phyloP scores from a whole-genome alignment of 2,797 vertebrate species.

The Gila robusta region DNA sequence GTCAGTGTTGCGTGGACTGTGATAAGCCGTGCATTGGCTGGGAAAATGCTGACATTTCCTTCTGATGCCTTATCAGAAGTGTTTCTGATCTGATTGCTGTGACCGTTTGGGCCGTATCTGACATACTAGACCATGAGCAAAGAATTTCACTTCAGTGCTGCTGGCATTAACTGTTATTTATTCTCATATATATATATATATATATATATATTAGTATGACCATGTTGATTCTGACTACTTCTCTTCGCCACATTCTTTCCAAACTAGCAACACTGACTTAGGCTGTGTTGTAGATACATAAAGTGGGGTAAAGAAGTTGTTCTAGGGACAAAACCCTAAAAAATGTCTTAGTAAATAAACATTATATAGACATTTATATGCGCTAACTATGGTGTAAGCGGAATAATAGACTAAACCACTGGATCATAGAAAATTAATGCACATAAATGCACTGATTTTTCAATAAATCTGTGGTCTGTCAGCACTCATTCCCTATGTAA shows the following conservation, averaged over 20 bases:
- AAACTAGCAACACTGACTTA: not conserved
- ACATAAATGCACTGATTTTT: not conserved
- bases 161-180: constrained; percentile 58
- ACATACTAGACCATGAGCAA: constrained; percentile 14
- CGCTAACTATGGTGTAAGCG: not conserved
- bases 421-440: not conserved
- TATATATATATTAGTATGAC: not conserved
- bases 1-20: not conserved
- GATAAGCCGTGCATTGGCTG: not conserved
- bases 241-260: not conserved
- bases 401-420: not conserved
- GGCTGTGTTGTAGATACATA: not conserved
- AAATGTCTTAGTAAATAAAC: not conserved
- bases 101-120: constrained; percentile 7
- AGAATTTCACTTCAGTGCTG: constrained; percentile 35
- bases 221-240: not conserved
- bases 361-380: not conserved
- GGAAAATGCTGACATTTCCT: constrained; percentile 47
- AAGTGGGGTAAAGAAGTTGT: constrained; percentile 19
- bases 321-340: constrained; percentile 42
- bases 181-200: not conserved
- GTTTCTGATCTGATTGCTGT: constrained; percentile 31
- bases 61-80: constrained; percentile 53
- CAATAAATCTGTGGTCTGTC: not conserved
- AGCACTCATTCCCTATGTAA: not conserved